These are phyloP conservation scores for Oscheius sp. DNA, from an alignment of 2,888 invertebrate species.

Conservation along the genomic window DNA sequence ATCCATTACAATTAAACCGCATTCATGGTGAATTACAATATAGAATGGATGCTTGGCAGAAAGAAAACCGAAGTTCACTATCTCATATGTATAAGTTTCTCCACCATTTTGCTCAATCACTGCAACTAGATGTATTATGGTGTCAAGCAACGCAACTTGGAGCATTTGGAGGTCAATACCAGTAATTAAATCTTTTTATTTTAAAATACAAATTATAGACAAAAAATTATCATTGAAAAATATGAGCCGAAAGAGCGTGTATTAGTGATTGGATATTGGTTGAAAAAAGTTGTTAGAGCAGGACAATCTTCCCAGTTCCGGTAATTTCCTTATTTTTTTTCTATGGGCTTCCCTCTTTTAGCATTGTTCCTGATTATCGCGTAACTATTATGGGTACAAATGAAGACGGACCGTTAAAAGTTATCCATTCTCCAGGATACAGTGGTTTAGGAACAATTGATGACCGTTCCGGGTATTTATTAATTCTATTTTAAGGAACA, in stretches of 20 bases:
- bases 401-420: slow-evolving; percentile 44
- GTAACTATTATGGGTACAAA: slow-evolving; percentile 34
- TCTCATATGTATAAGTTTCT: slow-evolving; percentile 63
- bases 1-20: slow-evolving; percentile 84
- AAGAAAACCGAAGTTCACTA: slow-evolving; percentile 43
- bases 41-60: slow-evolving; percentile 53
- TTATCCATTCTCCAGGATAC: slow-evolving; percentile 58
- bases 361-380: slow-evolving; percentile 60
- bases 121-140: slow-evolving; percentile 84
- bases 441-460: slow-evolving; percentile 53
- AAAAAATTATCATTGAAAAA: slow-evolving; percentile 49
- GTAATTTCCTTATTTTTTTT: neutral
- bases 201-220: slow-evolving; percentile 9
- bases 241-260: slow-evolving; percentile 60
- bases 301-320: slow-evolving; percentile 43
- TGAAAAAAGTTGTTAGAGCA: slow-evolving; percentile 47
- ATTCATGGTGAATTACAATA: slow-evolving; percentile 93
- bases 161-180: slow-evolving; percentile 80
- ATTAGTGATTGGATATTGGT: slow-evolving; percentile 64
- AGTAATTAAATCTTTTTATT: slow-evolving; percentile 72
- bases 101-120: slow-evolving; percentile 85
- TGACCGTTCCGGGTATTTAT: slow-evolving; percentile 48
- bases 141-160: slow-evolving; percentile 78
- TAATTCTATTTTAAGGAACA: too few relatives aligned
- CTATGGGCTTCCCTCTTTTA: slow-evolving; percentile 23